Conservation (phyloP, 2,888 invertebrate genomes). For the Seira musarum region DNA sequence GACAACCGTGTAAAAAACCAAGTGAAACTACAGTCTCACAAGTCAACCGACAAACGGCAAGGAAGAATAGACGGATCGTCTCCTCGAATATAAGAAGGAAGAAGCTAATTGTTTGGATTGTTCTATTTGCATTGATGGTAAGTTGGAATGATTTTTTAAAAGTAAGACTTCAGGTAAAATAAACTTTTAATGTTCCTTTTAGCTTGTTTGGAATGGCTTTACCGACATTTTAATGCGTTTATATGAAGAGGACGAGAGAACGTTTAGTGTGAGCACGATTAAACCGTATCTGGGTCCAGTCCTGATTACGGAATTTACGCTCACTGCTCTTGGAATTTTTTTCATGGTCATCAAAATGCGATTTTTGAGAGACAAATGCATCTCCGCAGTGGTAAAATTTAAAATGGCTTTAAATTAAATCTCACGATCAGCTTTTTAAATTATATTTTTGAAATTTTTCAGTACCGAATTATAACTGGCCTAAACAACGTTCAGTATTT, state of each 20-base stretch:
- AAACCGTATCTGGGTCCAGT: constrained; percentile 29
- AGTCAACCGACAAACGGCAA: background rate
- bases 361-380: background rate
- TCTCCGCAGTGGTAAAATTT: constrained; percentile 16
- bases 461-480: constrained; percentile 24
- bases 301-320: background rate
- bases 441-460: background rate
- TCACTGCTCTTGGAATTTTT: constrained; percentile 3
- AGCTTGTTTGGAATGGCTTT: constrained; percentile 34
- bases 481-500: constrained; percentile 30
- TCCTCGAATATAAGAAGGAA: constrained; percentile 44
- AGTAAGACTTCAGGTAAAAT: no score
- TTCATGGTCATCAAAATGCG: constrained; percentile 28
- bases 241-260: background rate
- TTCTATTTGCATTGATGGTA: constrained; percentile 19
- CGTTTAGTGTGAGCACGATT: constrained; percentile 21
- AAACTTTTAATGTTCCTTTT: background rate
- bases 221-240: background rate
- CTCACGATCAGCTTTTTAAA: no score
- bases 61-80: background rate
- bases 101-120: constrained; percentile 35
- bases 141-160: background rate
- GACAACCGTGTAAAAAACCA: constrained; percentile 34
- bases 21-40: background rate
- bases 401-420: background rate